Evolutionary conservation across 2,888 invertebrate genomes (phyloP).

Genomic region (Palloptera scutellata): DNA sequence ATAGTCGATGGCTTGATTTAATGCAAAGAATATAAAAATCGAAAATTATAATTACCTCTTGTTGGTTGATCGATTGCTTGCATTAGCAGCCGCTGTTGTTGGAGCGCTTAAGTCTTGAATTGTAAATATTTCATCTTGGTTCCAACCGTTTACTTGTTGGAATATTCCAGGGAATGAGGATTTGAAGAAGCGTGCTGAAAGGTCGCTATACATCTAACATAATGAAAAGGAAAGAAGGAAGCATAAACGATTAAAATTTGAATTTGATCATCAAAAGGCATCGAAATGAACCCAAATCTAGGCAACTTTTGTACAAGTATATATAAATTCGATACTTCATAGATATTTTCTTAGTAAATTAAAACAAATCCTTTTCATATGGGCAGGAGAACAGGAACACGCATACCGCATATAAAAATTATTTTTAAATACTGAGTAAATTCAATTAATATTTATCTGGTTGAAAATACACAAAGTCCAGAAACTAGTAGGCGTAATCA

Average conservation of each 20-base stretch:
- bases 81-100: constrained; percentile 34
- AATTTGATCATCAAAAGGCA: background rate
- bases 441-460: no score
- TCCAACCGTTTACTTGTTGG: constrained; percentile 56
- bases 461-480: no score
- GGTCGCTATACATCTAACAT: constrained; percentile 58
- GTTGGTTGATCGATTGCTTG: constrained; percentile 20
- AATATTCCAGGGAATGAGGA: constrained; percentile 53
- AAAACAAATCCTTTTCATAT: no score
- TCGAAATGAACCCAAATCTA: background rate
- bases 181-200: constrained; percentile 58
- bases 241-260: background rate
- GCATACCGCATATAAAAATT: no score
- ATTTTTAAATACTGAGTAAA: no score
- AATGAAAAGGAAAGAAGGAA: background rate
- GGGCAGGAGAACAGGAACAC: no score
- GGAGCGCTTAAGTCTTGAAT: constrained; percentile 58
- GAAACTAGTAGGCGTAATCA: no score
- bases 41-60: background rate
- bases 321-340: background rate
- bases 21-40: background rate
- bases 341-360: background rate
- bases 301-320: background rate
- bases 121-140: constrained; percentile 58
- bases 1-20: background rate